These are phyloP conservation scores for Cephalopholis sonnerati DNA, from an alignment of 2,113 vertebrate genomes.

Conservation along the genomic window DNA sequence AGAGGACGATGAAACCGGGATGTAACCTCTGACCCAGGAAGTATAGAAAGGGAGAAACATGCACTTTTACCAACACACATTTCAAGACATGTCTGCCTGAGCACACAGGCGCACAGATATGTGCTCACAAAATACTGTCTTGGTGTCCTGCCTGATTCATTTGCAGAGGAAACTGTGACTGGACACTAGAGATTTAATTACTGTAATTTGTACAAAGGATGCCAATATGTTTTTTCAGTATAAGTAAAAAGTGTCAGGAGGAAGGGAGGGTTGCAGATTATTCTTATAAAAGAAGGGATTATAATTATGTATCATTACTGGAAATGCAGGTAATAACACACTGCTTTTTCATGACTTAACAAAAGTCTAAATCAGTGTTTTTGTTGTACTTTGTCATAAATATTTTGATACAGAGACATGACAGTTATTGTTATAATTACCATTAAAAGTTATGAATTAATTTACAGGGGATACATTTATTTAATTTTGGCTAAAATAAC, in stretches of 20 bases:
- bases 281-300: not conserved
- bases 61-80: conserved; percentile 20
- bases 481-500: conserved; percentile 7
- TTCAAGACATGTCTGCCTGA: not conserved
- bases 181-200: not conserved
- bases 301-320: not conserved
- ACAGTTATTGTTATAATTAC: not conserved
- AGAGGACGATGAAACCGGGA: conserved; percentile 32
- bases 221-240: conserved; percentile 12
- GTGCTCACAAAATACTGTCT: not conserved
- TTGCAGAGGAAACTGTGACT: not conserved
- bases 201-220: conserved; percentile 6
- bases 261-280: not conserved
- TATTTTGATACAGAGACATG: not conserved
- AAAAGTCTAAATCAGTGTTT: not conserved
- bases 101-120: not conserved
- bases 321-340: not conserved
- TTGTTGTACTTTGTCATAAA: conserved; percentile 9
- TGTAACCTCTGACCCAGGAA: conserved; percentile 51
- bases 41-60: conserved; percentile 6
- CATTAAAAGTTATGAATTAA: not conserved
- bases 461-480: not conserved
- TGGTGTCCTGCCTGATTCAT: not conserved
- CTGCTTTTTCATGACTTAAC: not conserved
- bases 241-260: conserved; percentile 6